Percentiles rank a stretch among this genome's conserved stretches.
Evolutionary conservation across 2,113 vertebrate genomes (phyloP).

Genomic region (Cromileptes altivelis): DNA sequence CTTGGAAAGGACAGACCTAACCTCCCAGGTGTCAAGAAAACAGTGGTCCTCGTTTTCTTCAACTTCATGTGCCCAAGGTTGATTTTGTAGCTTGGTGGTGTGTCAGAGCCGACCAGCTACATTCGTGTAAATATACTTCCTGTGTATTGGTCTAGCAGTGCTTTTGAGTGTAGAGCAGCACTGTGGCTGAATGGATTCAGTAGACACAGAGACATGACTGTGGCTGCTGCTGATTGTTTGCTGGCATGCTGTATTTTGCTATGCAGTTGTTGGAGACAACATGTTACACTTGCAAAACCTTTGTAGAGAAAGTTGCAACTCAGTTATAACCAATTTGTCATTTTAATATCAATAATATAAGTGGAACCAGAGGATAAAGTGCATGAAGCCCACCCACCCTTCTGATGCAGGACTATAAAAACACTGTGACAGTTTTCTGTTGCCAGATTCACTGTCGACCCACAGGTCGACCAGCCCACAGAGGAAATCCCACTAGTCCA

Average conservation of each 20-base stretch:
- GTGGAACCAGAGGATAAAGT: neutral
- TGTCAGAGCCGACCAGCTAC: neutral
- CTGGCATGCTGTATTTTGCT: neutral
- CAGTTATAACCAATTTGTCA: neutral
- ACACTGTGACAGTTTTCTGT: constrained; percentile 20
- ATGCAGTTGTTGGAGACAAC: neutral
- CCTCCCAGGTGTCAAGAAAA: neutral
- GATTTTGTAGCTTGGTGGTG: neutral
- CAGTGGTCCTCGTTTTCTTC: neutral
- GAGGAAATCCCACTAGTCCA: constrained; percentile 35
- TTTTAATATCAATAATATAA: neutral
- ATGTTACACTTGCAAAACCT: neutral
- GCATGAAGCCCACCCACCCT: neutral
- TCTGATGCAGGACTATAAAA: neutral
- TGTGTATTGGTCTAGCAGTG: neutral
- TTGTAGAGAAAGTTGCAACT: neutral
- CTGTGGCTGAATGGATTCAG: neutral
- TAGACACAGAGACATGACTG: neutral
- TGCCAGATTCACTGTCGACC: constrained; percentile 28
- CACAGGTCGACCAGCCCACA: constrained; percentile 18
- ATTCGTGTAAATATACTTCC: neutral
- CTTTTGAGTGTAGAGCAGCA: neutral
- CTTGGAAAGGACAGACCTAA: neutral
- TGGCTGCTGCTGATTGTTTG: constrained; percentile 5
- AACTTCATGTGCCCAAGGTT: neutral